Conservation (phyloP, 2,797 vertebrate genomes). For the Heterohyrax brucei region DNA sequence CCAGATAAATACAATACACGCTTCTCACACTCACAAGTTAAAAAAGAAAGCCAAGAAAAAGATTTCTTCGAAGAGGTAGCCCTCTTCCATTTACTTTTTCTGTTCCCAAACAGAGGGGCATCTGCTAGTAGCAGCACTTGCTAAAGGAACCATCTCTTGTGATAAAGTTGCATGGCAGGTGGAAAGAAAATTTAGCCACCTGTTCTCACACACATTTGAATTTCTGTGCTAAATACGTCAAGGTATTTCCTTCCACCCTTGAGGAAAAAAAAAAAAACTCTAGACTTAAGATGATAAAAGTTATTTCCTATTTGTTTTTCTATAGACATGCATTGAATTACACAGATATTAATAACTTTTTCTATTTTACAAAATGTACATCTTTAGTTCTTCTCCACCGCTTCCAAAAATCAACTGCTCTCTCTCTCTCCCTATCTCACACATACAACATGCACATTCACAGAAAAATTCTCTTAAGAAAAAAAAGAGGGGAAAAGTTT, state of each 20-base stretch:
- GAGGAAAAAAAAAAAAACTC: constrained; percentile 73
- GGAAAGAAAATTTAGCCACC: constrained; percentile 79
- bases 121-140: constrained; percentile 80
- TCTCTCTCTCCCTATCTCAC: neutral
- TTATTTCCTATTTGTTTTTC: constrained; percentile 71
- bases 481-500: constrained; percentile 46
- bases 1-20: constrained; percentile 59
- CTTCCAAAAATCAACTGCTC: constrained; percentile 31
- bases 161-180: constrained; percentile 81
- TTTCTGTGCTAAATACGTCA: constrained; percentile 82
- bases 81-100: constrained; percentile 77
- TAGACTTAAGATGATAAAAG: constrained; percentile 69
- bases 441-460: neutral
- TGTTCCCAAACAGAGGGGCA: constrained; percentile 78
- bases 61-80: constrained; percentile 75
- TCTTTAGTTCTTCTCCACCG: neutral
- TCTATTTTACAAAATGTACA: constrained; percentile 43
- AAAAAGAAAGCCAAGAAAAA: constrained; percentile 83
- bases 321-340: constrained; percentile 46
- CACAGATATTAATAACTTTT: constrained; percentile 60
- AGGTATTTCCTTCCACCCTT: constrained; percentile 79
- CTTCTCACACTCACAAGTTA: constrained; percentile 82
- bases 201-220: constrained; percentile 83
- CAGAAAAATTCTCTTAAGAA: constrained; percentile 43
- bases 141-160: constrained; percentile 82